Evolutionary conservation across 2,797 vertebrate species (phyloP), one percentile per base, ranked within the genome.

Genomic region (Sebastes aleutianus): DNA sequence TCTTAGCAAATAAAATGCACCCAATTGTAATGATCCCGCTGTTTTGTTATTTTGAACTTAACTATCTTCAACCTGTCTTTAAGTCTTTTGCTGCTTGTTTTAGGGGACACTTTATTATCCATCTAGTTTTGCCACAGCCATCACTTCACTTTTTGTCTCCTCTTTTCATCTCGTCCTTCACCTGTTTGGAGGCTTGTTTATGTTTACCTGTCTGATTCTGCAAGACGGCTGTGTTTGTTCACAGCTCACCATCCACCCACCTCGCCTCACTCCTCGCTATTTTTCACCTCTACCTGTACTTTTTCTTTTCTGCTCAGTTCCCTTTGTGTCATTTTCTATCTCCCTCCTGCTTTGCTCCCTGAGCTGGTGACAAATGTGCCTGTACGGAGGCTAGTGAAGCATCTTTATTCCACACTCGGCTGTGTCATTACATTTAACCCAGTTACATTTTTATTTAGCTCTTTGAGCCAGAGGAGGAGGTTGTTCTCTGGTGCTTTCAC

Each of bases 351-450:
- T 31, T 70, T 63, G 62, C 69, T 72, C 74, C 69, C 70, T 43
- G 27, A 72, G 78, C 82, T 81, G 27, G 32, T 89, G 90, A 92
- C 65, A 83, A 91, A 92, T 92, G 88, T 87, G 70, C 50, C 80
- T 63, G 50, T 78, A 83, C 74, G 26, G 82, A 91, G 81, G 83
- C 74, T 77, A 79, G 77, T 54, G 26, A 84, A 79, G 61, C 70
- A 14, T 93, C 82, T 90, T 85, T 82, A 74, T 71, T 80, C 75
- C 34, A 82, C 59, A 20, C 47, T 54, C 43, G n/a, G 62, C 83
- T 80, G 65, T 85, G 74, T 88, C 75, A 58, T 79, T 89, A 66
- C 80, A 85, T 89, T 89, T 85, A 84, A 88, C 79, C 86, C 80
- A 85, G 1, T 84, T 91, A 54, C 83, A 65, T 79, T 87, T 85